Evolutionary conservation across 2,888 invertebrate genomes (phyloP).

Genomic region (Pyrrhia umbra): DNA sequence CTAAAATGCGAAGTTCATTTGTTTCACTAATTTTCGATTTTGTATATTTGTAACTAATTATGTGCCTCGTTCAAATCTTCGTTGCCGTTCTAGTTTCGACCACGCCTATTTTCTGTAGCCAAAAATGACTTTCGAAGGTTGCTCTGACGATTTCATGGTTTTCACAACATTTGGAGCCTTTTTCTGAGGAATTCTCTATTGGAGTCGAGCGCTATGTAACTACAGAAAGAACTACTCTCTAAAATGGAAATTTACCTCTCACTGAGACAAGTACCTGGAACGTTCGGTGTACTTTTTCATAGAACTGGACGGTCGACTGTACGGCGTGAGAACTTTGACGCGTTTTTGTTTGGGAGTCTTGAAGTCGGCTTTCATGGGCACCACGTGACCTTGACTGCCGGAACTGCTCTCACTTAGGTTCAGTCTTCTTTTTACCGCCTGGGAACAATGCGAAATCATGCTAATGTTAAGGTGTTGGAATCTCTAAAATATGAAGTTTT

Average conservation of each 20-base stretch:
- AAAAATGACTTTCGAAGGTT: not conserved
- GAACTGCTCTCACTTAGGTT: conserved; percentile 92
- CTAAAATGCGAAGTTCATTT: not conserved
- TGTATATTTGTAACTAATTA: not conserved
- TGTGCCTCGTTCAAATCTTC: not conserved
- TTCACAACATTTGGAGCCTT: not conserved
- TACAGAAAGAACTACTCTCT: conserved; percentile 57
- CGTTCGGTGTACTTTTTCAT: conserved; percentile 90
- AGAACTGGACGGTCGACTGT: conserved; percentile 89
- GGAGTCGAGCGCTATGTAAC: conserved; percentile 22
- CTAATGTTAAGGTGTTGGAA: conserved; percentile 14
- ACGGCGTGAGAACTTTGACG: conserved; percentile 86
- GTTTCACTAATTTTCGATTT: not conserved
- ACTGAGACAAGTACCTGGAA: conserved; percentile 82
- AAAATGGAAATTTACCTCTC: conserved; percentile 74
- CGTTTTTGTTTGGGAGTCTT: conserved; percentile 91
- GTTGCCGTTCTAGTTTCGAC: not conserved
- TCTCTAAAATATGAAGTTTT: not conserved
- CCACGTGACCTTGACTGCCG: conserved; percentile 90
- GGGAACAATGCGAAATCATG: conserved; percentile 57
- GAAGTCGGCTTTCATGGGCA: conserved; percentile 92
- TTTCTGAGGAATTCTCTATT: not conserved
- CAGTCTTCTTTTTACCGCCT: conserved; percentile 95
- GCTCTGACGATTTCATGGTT: conserved; percentile 1
- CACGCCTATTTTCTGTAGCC: conserved; percentile 7